Conservation (phyloP, 2,888 invertebrate genomes). For the Biston betularia region DNA sequence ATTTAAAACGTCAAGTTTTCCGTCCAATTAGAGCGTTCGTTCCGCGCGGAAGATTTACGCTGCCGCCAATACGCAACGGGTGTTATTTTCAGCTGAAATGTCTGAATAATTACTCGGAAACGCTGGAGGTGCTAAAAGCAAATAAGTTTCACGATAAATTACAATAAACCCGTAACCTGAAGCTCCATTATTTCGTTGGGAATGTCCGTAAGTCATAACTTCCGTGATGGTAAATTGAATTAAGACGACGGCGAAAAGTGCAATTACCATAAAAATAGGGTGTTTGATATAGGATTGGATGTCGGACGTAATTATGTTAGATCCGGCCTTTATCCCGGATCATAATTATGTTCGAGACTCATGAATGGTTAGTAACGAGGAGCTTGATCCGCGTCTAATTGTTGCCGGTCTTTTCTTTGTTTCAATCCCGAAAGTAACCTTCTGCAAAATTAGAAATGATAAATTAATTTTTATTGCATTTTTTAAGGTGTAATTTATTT, state of each 20-base stretch:
- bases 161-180: conserved; percentile 62
- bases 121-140: conserved; percentile 57
- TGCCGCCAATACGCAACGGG: conserved; percentile 50
- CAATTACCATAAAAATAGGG: conserved; percentile 81
- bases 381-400: conserved; percentile 40
- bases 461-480: neutral
- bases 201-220: conserved; percentile 59
- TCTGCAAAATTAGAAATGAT: conserved; percentile 1
- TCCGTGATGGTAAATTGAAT: conserved; percentile 76
- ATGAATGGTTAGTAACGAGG: conserved; percentile 34
- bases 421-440: conserved; percentile 23
- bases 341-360: conserved; percentile 62
- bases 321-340: conserved; percentile 65
- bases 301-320: conserved; percentile 62
- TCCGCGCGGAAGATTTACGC: conserved; percentile 51
- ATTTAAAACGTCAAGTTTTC: conserved; percentile 43
- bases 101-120: conserved; percentile 57
- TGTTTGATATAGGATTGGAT: conserved; percentile 48
- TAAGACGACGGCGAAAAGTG: conserved; percentile 73
- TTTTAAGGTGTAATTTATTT: too few relatives aligned
- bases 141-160: conserved; percentile 65
- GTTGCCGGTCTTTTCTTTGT: conserved; percentile 38
- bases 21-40: conserved; percentile 42
- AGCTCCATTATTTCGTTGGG: conserved; percentile 60
- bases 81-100: conserved; percentile 54